Percentiles rank a stretch among this genome's conserved stretches.
phyloP scores from a whole-genome alignment of 2,113 vertebrate genomes.

The Thermophis baileyi region DNA sequence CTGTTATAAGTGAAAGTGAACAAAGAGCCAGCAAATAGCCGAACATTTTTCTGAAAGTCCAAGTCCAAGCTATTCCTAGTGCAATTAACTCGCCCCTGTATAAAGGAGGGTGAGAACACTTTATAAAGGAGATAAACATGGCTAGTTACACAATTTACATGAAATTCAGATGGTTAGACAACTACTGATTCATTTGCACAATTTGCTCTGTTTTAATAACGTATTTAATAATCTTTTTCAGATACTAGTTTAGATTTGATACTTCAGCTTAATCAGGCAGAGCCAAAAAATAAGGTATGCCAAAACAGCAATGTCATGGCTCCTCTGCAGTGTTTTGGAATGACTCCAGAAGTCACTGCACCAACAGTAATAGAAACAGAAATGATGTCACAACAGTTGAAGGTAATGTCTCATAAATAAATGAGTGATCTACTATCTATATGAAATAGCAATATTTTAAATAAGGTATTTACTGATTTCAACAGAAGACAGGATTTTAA shows the following conservation, averaged over 20 bases:
- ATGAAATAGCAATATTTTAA: background rate
- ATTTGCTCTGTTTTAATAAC: background rate
- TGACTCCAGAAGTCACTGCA: constrained; percentile 55
- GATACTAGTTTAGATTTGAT: constrained; percentile 74
- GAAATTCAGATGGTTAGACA: background rate
- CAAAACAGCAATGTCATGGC: constrained; percentile 69
- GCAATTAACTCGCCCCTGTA: background rate
- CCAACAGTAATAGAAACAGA: constrained; percentile 64
- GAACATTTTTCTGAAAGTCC: background rate
- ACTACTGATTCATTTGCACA: background rate
- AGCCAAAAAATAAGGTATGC: constrained; percentile 65
- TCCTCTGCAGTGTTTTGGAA: constrained; percentile 67
- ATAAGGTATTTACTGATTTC: background rate
- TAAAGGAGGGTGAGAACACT: background rate
- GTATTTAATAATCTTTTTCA: constrained; percentile 50
- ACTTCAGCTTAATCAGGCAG: constrained; percentile 63
- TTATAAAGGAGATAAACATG: no score
- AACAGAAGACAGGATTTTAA: background rate
- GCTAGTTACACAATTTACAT: background rate
- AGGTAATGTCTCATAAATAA: constrained; percentile 66
- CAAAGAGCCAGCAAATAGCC: background rate
- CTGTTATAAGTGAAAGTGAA: background rate
- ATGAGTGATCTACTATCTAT: background rate
- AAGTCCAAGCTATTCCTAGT: background rate
- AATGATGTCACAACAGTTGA: constrained; percentile 78